Evolutionary conservation across 2,888 invertebrate genomes (phyloP), one percentile per base, ranked within the genome.

Genomic region (Sarcophaga subvicina): DNA sequence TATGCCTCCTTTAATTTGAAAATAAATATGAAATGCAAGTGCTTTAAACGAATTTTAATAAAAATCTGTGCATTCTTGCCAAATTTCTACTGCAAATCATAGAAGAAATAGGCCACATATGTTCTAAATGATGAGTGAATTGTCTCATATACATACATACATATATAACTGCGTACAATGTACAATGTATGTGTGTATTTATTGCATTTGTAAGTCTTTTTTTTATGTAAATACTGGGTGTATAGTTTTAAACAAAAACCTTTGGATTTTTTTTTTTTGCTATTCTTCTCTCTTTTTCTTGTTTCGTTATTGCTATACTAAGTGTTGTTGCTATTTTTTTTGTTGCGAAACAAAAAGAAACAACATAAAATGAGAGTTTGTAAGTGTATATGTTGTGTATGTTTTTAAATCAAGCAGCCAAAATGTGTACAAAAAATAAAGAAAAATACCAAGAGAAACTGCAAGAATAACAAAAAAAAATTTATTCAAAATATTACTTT

Each of bases 401-500:
- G 75, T 83, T 3, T 54, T 4, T 12, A 54, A 54, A 54, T 54
- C 17, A 17, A 54, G 54, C 54, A 54, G 54, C 17, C 14, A 54
- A 59, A 54, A 54, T 27, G 45, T 63, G 62, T 1, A 60, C 37
- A 72, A 67, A 60, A 69, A 67, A 37, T 22, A 27, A n/a, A 20
- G 20, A 47, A 27, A 79, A 45, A 60, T 73, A 67, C n/a, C 22
- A 10, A 49, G 25, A 77, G 47, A 69, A 81, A 17, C 59, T 69
- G 49, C 11, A 49, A 49, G 54, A 67, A 37, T 37, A 37, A 37
- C 37, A 37, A 37, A 37, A 37, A 37, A 37, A 37, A 37, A 37
- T 62, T 69, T 69, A 73, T 64, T 69, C 8, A 37, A 37, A 54
- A 72, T 79, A 75, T 79, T 64, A 79, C 8, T 69, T 62, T 37